Base-by-base conservation (phyloP, 2,888 invertebrate genomes). In the Sphaerophoria taeniata region DNA sequence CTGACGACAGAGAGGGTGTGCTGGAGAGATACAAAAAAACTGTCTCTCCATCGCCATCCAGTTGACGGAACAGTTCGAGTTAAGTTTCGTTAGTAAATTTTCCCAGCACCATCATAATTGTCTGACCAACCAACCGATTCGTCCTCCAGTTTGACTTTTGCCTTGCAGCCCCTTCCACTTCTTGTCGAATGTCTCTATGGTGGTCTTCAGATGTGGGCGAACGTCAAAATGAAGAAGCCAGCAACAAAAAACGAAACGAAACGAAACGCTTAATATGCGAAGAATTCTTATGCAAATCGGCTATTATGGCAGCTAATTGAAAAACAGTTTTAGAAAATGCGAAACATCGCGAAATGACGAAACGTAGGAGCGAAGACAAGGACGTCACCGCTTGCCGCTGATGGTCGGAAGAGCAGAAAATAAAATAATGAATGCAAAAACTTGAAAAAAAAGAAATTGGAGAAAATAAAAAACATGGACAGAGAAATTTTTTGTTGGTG, bases 251-350 rank as follows among this genome's bases (percentile, higher is more conserved):
- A n/a, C n/a, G n/a, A 39, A 39, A 43, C 43, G 43, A 43, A 56
- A 51, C 36, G 75, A 72, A 76, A 73, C 85, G 73, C 76, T 85
- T 85, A 76, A 81, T 81, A 85, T 85, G 85, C 85, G 63, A 76
- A 70, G 81, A 85, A 85, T 85, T 85, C 85, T 85, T 85, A 85
- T 85, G 85, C 85, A 85, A 85, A 85, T 85, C 85, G 85, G 69
- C 81, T 85, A 81, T 85, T 85, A 85, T 85, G 85, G 85, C 81
- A 76, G 85, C 85, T 85, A 85, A 85, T 85, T 85, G 85, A 85
- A 85, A 85, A 85, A 81, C 85, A 73, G 85, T 85, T 85, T 85
- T 80, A 70, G 85, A 77, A 85, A 80, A 85, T 84, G 79, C 84
- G 75, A 84, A 84, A 80, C 84, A 80, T 79, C 75, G 79, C 61